These are phyloP conservation scores for Drosophila mayri DNA, from an alignment of 1,140 invertebrate species.

Conservation along the genomic window DNA sequence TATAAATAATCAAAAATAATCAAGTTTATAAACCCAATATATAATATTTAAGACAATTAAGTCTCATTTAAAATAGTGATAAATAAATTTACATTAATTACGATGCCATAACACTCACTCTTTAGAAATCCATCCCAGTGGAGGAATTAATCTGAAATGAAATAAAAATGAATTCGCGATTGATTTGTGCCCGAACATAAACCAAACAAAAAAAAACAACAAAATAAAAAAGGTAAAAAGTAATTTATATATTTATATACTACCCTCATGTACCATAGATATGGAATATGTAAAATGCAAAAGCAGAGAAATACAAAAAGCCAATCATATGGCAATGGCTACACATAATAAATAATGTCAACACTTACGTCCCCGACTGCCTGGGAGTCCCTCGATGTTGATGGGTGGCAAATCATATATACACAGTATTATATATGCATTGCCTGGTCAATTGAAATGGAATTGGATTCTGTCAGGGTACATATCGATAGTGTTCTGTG, in stretches of 20 bases:
- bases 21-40: not conserved
- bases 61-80: not conserved
- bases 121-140: not conserved
- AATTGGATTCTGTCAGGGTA: constrained; percentile 78
- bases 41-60: not conserved
- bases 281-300: constrained; percentile 26
- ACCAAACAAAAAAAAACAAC: not conserved
- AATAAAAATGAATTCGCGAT: constrained; percentile 25
- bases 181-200: constrained; percentile 14
- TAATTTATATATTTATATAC: constrained; percentile 24
- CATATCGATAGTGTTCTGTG: constrained; percentile 55
- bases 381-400: constrained; percentile 27
- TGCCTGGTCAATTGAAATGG: constrained; percentile 80
- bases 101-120: constrained; percentile 3
- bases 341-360: constrained; percentile 79
- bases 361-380: constrained; percentile 58
- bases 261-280: constrained; percentile 7
- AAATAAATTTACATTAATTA: constrained; percentile 16
- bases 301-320: constrained; percentile 30
- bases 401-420: constrained; percentile 73
- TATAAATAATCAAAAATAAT: not conserved
- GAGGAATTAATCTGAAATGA: constrained; percentile 11
- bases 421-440: constrained; percentile 76
- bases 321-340: constrained; percentile 59
- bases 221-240: constrained; percentile 16